Evolutionary conservation across 2,888 invertebrate species (phyloP).

Genomic region (Lithosia quadra): DNA sequence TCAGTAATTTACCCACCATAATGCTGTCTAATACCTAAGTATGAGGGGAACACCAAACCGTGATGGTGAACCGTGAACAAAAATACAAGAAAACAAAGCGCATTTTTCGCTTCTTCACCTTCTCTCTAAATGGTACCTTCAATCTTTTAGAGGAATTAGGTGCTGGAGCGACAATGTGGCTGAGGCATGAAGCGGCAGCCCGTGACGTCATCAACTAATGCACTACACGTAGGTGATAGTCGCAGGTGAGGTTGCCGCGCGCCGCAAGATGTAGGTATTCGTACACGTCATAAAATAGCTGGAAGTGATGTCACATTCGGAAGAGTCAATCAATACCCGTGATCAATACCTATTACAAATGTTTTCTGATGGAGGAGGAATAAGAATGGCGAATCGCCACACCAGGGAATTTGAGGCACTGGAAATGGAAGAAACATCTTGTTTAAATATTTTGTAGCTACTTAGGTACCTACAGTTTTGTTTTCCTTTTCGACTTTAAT

Average conservation of each 20-base stretch:
- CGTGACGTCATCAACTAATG: conserved; percentile 84
- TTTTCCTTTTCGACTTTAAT: too few relatives aligned
- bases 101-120: conserved; percentile 64
- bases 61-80: too few relatives aligned
- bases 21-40: not conserved
- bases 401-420: too few relatives aligned
- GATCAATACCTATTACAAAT: too few relatives aligned
- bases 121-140: conserved; percentile 69
- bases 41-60: not conserved
- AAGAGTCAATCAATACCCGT: not conserved
- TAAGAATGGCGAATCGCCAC: too few relatives aligned
- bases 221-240: conserved; percentile 66
- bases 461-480: too few relatives aligned
- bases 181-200: conserved; percentile 38
- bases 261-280: conserved; percentile 42
- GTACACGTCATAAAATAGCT: conserved; percentile 30
- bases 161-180: conserved; percentile 57
- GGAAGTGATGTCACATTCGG: conserved; percentile 38
- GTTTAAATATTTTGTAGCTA: too few relatives aligned
- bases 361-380: too few relatives aligned
- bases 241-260: conserved; percentile 61
- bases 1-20: not conserved
- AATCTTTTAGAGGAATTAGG: conserved; percentile 77
- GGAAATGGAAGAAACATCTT: too few relatives aligned
- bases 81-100: conserved; percentile 49